These are phyloP conservation scores for Hemibagrus wyckioides DNA, from an alignment of 2,113 vertebrate genomes.

Conservation along the genomic window DNA sequence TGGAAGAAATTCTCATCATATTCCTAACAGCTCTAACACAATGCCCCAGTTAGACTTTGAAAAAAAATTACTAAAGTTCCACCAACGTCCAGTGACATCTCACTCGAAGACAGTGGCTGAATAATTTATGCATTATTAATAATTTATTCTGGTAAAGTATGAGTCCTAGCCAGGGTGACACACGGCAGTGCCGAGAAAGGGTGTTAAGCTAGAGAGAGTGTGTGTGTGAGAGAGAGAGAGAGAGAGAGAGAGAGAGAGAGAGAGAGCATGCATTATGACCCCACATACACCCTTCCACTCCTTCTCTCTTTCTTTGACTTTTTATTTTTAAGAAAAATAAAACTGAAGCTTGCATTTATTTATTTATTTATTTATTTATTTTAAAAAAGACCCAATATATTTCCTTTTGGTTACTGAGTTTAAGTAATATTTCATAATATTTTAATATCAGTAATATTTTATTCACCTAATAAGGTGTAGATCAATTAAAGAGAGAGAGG, in stretches of 20 bases:
- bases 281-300: neutral
- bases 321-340: neutral
- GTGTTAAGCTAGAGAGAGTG: neutral
- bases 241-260: neutral
- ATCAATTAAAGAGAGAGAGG: too few relatives aligned
- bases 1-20: neutral
- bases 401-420: neutral
- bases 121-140: constrained; percentile 13
- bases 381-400: neutral
- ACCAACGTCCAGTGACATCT: neutral
- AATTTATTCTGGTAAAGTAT: constrained; percentile 19
- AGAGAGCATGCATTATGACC: neutral
- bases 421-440: neutral
- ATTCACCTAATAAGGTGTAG: too few relatives aligned
- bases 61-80: constrained; percentile 2
- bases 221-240: neutral
- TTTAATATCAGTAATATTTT: too few relatives aligned
- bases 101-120: constrained; percentile 1
- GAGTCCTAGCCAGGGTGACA: neutral
- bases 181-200: neutral
- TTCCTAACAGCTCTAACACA: neutral
- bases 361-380: neutral
- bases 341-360: neutral
- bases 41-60: neutral
- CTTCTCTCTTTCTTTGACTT: neutral